Evolutionary conservation across 2,888 invertebrate genomes (phyloP).

Genomic region (Philopedon plagiatum): DNA sequence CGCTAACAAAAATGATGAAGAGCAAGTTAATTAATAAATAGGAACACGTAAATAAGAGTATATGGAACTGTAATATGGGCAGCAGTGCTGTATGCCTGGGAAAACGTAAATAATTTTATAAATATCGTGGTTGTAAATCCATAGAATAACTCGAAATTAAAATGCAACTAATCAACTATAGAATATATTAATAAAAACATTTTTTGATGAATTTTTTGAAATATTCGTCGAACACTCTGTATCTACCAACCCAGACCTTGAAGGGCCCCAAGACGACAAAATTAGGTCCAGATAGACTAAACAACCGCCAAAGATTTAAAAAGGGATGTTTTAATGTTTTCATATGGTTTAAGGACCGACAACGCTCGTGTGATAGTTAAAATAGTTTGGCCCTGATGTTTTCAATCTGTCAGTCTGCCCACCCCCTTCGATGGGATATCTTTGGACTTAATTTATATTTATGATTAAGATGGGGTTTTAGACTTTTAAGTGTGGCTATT

Average conservation of each 20-base stretch:
- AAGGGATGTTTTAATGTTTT: slow-evolving; percentile 61
- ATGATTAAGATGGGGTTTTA: slow-evolving; percentile 26
- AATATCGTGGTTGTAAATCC: too few relatives aligned
- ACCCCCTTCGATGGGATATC: slow-evolving; percentile 56
- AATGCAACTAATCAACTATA: too few relatives aligned
- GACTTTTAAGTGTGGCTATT: background rate
- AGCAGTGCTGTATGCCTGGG: too few relatives aligned
- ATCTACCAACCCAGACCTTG: background rate
- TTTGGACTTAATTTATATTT: slow-evolving; percentile 45
- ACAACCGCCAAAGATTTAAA: slow-evolving; percentile 62
- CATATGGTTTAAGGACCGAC: slow-evolving; percentile 53
- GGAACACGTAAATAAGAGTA: too few relatives aligned
- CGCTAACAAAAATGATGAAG: too few relatives aligned
- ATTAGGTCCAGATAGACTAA: slow-evolving; percentile 61
- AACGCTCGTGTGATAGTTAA: slow-evolving; percentile 54
- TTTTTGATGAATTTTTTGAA: too few relatives aligned
- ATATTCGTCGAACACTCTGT: background rate
- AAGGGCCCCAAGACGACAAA: slow-evolving; percentile 21
- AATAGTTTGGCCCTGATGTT: slow-evolving; percentile 65
- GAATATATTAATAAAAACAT: too few relatives aligned
- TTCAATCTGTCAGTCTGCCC: slow-evolving; percentile 68
- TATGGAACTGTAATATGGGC: too few relatives aligned
- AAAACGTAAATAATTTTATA: too few relatives aligned
- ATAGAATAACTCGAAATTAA: too few relatives aligned
- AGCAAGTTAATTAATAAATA: too few relatives aligned